A percentile compares a stretch with the other conserved stretches of the same genome.
Evolutionary conservation across 2,888 invertebrate species (phyloP).

Genomic region (Temnothorax ravouxi): DNA sequence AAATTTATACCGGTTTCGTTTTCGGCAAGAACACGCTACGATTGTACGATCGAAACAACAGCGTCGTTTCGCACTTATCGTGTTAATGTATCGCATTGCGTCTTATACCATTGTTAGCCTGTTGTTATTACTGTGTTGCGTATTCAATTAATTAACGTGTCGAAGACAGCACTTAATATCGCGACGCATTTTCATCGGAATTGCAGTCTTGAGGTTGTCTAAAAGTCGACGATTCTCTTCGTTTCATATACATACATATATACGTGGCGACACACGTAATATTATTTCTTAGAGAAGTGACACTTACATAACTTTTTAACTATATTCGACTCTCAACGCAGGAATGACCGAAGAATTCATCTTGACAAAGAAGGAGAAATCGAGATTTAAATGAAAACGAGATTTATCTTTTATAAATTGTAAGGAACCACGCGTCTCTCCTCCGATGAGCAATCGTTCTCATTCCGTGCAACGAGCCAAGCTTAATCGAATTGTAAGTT

Average conservation of each 20-base stretch:
- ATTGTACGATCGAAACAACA: slow-evolving; percentile 6
- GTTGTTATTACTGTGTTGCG: slow-evolving; percentile 50
- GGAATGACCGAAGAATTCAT: not conserved
- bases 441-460: slow-evolving; percentile 23
- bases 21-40: not conserved
- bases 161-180: not conserved
- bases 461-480: slow-evolving; percentile 1
- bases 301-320: not conserved
- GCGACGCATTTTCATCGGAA: not conserved
- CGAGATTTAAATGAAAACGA: no score
- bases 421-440: not conserved
- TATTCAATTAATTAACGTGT: slow-evolving; percentile 42
- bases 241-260: not conserved
- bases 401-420: slow-evolving; percentile 16
- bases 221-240: not conserved
- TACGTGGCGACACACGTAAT: not conserved
- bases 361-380: not conserved
- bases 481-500: not conserved
- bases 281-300: not conserved
- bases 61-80: slow-evolving; percentile 27
- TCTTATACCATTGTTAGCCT: slow-evolving; percentile 56
- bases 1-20: slow-evolving; percentile 11
- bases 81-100: slow-evolving; percentile 45
- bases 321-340: not conserved
- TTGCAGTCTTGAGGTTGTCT: not conserved